These are phyloP conservation scores for Meta bourneti DNA, from an alignment of 2,888 invertebrate species.

Conservation along the genomic window DNA sequence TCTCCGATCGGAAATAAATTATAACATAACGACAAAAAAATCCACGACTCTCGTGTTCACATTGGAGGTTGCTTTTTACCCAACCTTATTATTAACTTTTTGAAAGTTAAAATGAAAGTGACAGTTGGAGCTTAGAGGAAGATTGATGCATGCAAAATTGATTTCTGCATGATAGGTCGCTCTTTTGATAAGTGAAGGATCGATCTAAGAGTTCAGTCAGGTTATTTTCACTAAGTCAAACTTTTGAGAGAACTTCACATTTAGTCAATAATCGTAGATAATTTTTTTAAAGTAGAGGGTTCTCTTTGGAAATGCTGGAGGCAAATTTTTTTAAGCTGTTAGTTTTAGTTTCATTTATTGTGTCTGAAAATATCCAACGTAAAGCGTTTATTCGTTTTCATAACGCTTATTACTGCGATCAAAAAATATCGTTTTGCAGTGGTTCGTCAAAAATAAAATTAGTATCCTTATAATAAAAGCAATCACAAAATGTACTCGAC, in stretches of 20 bases:
- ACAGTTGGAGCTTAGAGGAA: background rate
- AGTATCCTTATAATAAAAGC: too few relatives aligned
- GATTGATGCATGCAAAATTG: background rate
- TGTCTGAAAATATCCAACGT: too few relatives aligned
- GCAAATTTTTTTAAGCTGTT: too few relatives aligned
- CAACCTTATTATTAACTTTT: background rate
- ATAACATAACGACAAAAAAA: too few relatives aligned
- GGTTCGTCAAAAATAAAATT: too few relatives aligned
- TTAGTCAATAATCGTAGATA: background rate
- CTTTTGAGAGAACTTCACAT: background rate
- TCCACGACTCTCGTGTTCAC: background rate
- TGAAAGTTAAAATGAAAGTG: background rate
- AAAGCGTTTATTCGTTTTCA: too few relatives aligned
- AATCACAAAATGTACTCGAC: too few relatives aligned
- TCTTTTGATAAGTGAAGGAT: background rate
- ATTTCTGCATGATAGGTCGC: background rate
- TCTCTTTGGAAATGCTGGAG: too few relatives aligned
- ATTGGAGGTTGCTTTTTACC: background rate
- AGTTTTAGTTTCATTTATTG: too few relatives aligned
- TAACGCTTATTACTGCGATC: too few relatives aligned
- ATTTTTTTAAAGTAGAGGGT: background rate
- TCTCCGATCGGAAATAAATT: too few relatives aligned
- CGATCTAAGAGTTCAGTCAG: background rate
- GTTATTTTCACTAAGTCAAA: background rate
- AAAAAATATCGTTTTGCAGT: too few relatives aligned